Evolutionary conservation across 2,797 vertebrate species (phyloP), one percentile per base, ranked within the genome.

Genomic region (Gymnoscopelus braueri): DNA sequence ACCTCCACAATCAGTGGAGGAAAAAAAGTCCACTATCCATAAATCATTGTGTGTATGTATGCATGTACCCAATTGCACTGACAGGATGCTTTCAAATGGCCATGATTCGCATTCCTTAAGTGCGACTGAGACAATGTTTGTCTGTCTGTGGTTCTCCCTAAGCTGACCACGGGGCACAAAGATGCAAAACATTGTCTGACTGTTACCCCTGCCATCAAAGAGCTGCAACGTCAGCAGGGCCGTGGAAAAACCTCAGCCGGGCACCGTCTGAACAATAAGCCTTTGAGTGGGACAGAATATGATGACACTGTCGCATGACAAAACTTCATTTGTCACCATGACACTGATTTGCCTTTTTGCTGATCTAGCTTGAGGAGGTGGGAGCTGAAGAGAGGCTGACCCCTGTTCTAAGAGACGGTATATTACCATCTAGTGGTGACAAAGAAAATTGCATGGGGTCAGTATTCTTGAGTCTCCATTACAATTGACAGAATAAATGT

Each of bases 341-440:
- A 19, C 14, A 63, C 49, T 5, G 0, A 26, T 14, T 24, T 77
- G 72, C 32, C 65, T 73, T 75, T 29, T 61, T 70, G 71, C 67
- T 75, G 71, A 71, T 73, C 49, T 74, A 69, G 19, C 54, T 14
- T 39, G 29, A 60, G 53, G 63, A 63, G 61, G 52, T 39, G 14
- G 0, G 51, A 63, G 35, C 29, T 56, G 9, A 49, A 3, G 60
- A 5, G 29, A 67, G 47, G 10, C 6, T 54, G 12, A 53, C 54
- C 12, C 4, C 29, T 67, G 52, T 73, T 23, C 63, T 69, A 57
- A 52, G 74, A 88, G 80, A 87, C 77, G 48, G 66, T 69, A 60
- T 78, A 85, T 59, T 69, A 19, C 88, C 87, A 88, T 84, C 90
- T 90, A 80, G 88, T 90, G 91, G 90, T 14, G 3, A 3, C 81